These are phyloP conservation scores for Zygogramma bicolorata DNA, from an alignment of 2,888 invertebrate genomes.

Conservation along the genomic window DNA sequence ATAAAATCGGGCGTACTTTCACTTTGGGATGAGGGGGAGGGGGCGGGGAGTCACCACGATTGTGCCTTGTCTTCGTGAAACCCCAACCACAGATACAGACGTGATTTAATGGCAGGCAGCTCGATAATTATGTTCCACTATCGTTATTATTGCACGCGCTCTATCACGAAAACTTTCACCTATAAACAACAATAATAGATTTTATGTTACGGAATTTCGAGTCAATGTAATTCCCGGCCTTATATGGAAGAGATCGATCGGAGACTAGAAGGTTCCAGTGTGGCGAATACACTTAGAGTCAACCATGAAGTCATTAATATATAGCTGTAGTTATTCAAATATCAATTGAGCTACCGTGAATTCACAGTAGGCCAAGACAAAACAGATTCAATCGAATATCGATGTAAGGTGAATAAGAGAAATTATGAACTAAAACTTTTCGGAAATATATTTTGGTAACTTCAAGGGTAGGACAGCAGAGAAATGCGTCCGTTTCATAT, in stretches of 20 bases:
- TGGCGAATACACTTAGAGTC: background rate
- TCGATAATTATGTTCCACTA: constrained; percentile 1
- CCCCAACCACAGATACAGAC: background rate
- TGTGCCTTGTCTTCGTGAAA: background rate
- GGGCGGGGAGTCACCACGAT: background rate
- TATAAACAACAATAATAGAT: background rate
- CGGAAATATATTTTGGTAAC: no score
- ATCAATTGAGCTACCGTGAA: no score
- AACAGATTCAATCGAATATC: no score
- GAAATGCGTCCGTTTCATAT: no score
- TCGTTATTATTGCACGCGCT: background rate
- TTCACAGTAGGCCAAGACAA: no score
- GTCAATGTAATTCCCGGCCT: background rate
- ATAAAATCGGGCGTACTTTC: background rate
- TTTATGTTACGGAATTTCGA: background rate
- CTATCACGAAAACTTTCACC: background rate
- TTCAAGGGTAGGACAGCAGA: no score
- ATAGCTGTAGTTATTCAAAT: no score
- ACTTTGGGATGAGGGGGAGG: no score
- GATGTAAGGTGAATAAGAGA: no score
- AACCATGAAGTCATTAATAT: no score
- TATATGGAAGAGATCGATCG: background rate
- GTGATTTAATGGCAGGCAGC: background rate
- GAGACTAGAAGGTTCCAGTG: background rate
- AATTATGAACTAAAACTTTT: no score